These are phyloP conservation scores for Moxostoma hubbsi DNA, from an alignment of 2,797 vertebrate genomes.

Conservation along the genomic window DNA sequence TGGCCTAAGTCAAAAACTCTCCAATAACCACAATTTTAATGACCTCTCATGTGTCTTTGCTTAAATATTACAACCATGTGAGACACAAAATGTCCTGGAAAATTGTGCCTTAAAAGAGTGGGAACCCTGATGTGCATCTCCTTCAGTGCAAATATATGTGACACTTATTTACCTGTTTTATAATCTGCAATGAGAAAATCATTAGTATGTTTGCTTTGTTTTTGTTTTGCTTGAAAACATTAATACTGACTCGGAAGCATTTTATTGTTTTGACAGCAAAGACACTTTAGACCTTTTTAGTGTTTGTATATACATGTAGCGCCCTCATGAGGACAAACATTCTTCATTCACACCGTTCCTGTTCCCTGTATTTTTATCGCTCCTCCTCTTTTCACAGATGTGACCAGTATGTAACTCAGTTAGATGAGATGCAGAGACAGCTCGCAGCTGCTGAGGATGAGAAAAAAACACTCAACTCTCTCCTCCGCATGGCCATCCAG, in stretches of 20 bases:
- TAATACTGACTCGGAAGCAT: not conserved
- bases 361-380: not conserved
- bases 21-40: too few relatives aligned
- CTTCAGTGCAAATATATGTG: too few relatives aligned
- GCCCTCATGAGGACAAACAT: slow-evolving; percentile 67
- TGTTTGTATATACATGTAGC: slow-evolving; percentile 14
- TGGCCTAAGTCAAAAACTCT: too few relatives aligned
- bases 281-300: too few relatives aligned
- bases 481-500: slow-evolving; percentile 88
- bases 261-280: not conserved
- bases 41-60: too few relatives aligned
- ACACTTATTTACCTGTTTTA: too few relatives aligned
- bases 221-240: not conserved
- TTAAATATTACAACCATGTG: too few relatives aligned
- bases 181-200: too few relatives aligned
- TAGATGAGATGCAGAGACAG: slow-evolving; percentile 88
- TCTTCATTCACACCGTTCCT: not conserved
- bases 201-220: too few relatives aligned
- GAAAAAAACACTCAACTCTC: slow-evolving; percentile 86
- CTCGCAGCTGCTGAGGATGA: slow-evolving; percentile 85
- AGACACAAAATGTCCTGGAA: too few relatives aligned
- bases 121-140: too few relatives aligned
- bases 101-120: too few relatives aligned
- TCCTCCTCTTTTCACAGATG: slow-evolving; percentile 73
- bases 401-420: slow-evolving; percentile 87